These are phyloP conservation scores for Brenthis ino DNA, from an alignment of 2,888 invertebrate genomes.

Conservation along the genomic window DNA sequence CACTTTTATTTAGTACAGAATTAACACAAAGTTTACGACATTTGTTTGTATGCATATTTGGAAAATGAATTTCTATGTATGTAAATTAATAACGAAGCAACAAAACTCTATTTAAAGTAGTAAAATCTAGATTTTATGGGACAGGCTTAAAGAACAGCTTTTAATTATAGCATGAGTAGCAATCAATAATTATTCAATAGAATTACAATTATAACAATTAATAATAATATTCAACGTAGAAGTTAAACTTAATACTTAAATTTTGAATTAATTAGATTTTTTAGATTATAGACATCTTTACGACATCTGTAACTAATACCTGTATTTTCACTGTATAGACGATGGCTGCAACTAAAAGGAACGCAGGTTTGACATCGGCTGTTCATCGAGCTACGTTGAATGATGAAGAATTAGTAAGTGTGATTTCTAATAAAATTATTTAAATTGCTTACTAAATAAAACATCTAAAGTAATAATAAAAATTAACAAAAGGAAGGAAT, in stretches of 20 bases:
- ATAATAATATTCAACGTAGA: constrained; percentile 24
- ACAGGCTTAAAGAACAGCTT: constrained; percentile 38
- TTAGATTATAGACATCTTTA: neutral
- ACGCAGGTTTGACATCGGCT: constrained; percentile 98
- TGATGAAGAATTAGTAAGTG: constrained; percentile 98
- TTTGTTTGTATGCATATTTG: constrained; percentile 1
- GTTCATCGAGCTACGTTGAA: constrained; percentile 98
- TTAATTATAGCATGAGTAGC: constrained; percentile 36
- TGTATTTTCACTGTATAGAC: constrained; percentile 84
- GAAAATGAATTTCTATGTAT: constrained; percentile 3
- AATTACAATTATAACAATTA: neutral
- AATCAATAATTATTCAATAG: constrained; percentile 16
- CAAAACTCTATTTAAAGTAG: constrained; percentile 7
- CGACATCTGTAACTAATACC: constrained; percentile 3
- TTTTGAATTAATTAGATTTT: neutral
- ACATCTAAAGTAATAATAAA: neutral
- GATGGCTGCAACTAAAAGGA: constrained; percentile 99
- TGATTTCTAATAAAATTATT: neutral
- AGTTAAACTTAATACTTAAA: constrained; percentile 5
- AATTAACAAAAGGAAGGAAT: too few species aligned
- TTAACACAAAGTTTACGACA: constrained; percentile 11
- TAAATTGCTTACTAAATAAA: neutral
- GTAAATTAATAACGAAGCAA: neutral
- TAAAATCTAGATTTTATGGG: constrained; percentile 16
- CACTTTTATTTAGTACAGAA: constrained; percentile 18